These are phyloP conservation scores for Liparis tanakae DNA, from an alignment of 2,797 vertebrate species.

Conservation along the genomic window DNA sequence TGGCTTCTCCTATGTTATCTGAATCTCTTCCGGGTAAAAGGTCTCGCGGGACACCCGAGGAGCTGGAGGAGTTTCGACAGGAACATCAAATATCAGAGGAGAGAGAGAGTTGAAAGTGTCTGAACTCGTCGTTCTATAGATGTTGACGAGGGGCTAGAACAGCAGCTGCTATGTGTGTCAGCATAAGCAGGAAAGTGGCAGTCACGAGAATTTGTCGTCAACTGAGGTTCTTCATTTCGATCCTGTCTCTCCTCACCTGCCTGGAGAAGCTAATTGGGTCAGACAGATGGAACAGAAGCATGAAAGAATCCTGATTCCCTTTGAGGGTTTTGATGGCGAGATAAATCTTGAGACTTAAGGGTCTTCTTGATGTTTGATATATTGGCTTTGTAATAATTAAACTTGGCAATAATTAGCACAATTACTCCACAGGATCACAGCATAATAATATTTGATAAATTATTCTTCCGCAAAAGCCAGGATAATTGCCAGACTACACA, in stretches of 20 bases:
- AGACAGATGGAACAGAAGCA: constrained; percentile 68
- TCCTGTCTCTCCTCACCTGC: constrained; percentile 62
- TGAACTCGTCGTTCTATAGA: constrained; percentile 34
- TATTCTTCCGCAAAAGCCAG: background rate
- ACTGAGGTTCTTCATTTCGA: constrained; percentile 48
- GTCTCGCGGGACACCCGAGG: constrained; percentile 36
- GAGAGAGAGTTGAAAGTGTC: constrained; percentile 18
- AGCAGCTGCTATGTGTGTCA: constrained; percentile 20
- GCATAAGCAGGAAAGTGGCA: constrained; percentile 15
- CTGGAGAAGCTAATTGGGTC: constrained; percentile 72
- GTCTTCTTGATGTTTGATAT: constrained; percentile 1
- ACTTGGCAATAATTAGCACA: background rate
- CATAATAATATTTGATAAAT: background rate
- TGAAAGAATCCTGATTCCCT: constrained; percentile 58
- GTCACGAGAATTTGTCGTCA: constrained; percentile 50
- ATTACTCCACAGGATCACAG: background rate
- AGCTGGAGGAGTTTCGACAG: constrained; percentile 45
- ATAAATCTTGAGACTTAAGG: constrained; percentile 51
- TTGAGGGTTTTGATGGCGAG: constrained; percentile 55
- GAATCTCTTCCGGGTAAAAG: constrained; percentile 46
- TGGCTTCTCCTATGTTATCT: constrained; percentile 54
- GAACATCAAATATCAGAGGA: constrained; percentile 32
- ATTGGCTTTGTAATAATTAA: constrained; percentile 16
- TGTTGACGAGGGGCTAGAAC: constrained; percentile 54
- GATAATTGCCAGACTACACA: background rate